These are phyloP conservation scores for Agrilus biguttatus DNA, from an alignment of 2,888 invertebrate genomes.

Conservation along the genomic window DNA sequence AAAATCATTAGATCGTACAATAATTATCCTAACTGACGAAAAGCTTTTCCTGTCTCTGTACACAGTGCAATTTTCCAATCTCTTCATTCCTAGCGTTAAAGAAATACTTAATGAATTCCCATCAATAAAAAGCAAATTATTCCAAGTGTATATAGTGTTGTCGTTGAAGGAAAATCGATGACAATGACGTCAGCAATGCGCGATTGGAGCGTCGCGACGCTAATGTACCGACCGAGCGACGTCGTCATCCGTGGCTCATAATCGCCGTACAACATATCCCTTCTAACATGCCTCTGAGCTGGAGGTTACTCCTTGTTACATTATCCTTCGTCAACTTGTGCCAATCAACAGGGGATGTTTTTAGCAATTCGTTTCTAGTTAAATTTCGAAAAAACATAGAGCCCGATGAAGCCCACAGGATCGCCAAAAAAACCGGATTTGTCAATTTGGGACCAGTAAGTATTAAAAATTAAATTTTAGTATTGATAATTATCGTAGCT, in stretches of 20 bases:
- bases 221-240: constrained; percentile 6
- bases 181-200: constrained; percentile 16
- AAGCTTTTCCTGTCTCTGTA: no score
- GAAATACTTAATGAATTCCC: no score
- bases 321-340: constrained; percentile 15
- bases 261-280: constrained; percentile 7
- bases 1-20: no score
- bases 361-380: constrained; percentile 93
- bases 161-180: constrained; percentile 15
- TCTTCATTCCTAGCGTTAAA: no score
- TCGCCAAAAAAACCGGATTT: constrained; percentile 86
- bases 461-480: constrained; percentile 16
- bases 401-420: constrained; percentile 58
- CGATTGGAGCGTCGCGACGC: constrained; percentile 11
- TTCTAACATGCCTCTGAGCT: constrained; percentile 27
- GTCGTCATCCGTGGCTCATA: background rate
- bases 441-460: constrained; percentile 89
- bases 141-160: no score
- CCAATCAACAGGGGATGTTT: constrained; percentile 46
- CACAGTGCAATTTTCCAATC: no score
- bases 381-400: constrained; percentile 68
- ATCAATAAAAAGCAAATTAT: no score
- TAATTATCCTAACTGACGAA: no score
- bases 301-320: constrained; percentile 20
- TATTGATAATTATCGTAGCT: no score